Conservation (phyloP, 2,888 invertebrate genomes). For the Tachina lurida region DNA sequence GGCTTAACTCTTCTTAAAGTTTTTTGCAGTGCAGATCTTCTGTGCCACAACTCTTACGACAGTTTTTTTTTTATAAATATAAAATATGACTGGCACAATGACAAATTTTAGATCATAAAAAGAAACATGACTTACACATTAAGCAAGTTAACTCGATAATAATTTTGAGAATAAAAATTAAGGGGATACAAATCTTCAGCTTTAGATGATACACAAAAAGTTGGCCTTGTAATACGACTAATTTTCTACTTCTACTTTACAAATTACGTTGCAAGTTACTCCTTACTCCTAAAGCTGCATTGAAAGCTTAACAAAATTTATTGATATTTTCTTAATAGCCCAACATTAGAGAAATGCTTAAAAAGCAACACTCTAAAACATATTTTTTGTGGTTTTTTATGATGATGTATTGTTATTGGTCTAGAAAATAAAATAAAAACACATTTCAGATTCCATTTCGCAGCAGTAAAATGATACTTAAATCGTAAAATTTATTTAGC, state of each 20-base stretch:
- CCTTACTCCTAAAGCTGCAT: neutral
- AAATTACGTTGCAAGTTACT: neutral
- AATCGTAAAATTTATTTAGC: conserved; percentile 47
- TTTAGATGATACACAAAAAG: too few relatives aligned
- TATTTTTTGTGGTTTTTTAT: conserved; percentile 45
- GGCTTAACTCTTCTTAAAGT: too few relatives aligned
- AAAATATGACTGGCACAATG: too few relatives aligned
- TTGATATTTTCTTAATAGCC: neutral
- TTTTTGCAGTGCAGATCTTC: too few relatives aligned
- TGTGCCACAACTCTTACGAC: too few relatives aligned
- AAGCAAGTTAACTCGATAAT: too few relatives aligned
- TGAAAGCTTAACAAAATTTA: conserved; percentile 2
- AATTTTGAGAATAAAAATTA: too few relatives aligned
- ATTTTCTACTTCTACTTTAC: neutral
- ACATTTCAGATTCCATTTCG: conserved; percentile 38
- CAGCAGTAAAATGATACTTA: conserved; percentile 41
- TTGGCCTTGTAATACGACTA: neutral
- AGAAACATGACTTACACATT: too few relatives aligned
- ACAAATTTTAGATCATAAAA: too few relatives aligned
- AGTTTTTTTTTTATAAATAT: too few relatives aligned
- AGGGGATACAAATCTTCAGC: too few relatives aligned
- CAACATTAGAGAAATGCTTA: neutral
- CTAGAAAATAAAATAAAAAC: conserved; percentile 16
- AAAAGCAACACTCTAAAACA: conserved; percentile 7
- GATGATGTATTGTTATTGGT: conserved; percentile 65